Base-by-base conservation (phyloP, 2,888 invertebrate species). In the Pristionchus japonicus region DNA sequence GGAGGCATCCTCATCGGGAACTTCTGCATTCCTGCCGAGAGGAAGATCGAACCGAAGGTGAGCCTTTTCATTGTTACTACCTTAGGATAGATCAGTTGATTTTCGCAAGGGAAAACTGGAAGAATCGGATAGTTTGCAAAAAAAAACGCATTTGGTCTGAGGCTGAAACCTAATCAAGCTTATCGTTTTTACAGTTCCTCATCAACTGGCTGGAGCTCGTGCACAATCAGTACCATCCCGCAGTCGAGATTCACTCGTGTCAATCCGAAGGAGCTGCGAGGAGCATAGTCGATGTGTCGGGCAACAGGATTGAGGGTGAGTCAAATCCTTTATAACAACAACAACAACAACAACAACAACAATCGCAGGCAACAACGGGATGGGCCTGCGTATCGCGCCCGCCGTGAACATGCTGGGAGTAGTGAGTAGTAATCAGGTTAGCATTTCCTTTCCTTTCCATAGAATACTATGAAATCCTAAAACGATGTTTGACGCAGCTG, bases 1-100 rank as follows among this genome's bases (percentile, higher is more conserved):
- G 96, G 97, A 52, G 98, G 98, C 0, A 96, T 99, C 74, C 95
- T 98, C 86, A 97, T 98, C 91, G 98, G 98, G 3, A 99, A 99
- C 95, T 98, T 96, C 94, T 98, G 98, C 84, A 87, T 90, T 4
- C 91, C 91, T 17, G 80, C 89, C 3, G 86, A 67, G 20, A 88
- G 89, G 23, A 86, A 74, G 15, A 89, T 91, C 34, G 92, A 93
- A 83, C 90, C 91, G 17, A 91, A 92, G 87, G 90, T 89, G 64
- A 15, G 74, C 23, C 17, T 40, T 67, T 70, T 70, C 3, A 27
- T 4, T 49, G 20, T 70, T 20, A n/a, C n/a, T n/a, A n/a, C n/a
- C n/a, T n/a, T n/a, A n/a, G n/a, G n/a, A n/a, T n/a, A n/a, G n/a
- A n/a, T n/a, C n/a, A n/a, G n/a, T n/a, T n/a, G n/a, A n/a, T n/a